Conservation (phyloP, 2,113 vertebrate species). For the Macroglossus sobrinus region DNA sequence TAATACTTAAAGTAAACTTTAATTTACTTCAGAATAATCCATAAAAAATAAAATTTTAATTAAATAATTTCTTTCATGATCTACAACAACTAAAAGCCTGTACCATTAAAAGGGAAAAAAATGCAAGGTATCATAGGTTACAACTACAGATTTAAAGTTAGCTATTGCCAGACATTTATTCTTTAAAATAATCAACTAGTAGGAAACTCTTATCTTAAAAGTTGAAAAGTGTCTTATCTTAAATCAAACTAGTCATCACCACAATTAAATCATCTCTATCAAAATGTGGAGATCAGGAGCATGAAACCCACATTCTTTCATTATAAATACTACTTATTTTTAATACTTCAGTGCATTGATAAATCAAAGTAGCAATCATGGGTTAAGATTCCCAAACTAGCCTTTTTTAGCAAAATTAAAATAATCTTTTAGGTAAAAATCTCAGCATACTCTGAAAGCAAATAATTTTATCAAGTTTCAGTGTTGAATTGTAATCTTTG, state of each 20-base stretch:
- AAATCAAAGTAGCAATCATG: neutral
- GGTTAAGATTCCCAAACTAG: neutral
- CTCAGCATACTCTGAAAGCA: conserved; percentile 1
- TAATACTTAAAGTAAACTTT: conserved; percentile 27
- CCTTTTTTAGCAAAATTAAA: conserved; percentile 22
- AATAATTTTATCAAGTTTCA: conserved; percentile 8
- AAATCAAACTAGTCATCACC: neutral
- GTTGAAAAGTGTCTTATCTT: neutral
- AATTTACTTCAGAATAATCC: conserved; percentile 12
- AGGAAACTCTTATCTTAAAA: no score
- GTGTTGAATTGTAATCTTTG: conserved; percentile 27
- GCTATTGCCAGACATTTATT: neutral
- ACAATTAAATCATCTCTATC: neutral
- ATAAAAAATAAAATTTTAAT: neutral
- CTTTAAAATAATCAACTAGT: neutral
- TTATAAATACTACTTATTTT: neutral
- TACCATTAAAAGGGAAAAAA: neutral
- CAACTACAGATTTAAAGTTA: neutral
- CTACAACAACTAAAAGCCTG: neutral
- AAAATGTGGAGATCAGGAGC: neutral
- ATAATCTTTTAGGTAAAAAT: conserved; percentile 6
- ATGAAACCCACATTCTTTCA: neutral
- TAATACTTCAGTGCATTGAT: neutral
- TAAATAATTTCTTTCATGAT: neutral
- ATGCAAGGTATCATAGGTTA: neutral